Evolutionary conservation across 2,797 vertebrate species (phyloP).

Genomic region (Lindbergichthys nudifrons): DNA sequence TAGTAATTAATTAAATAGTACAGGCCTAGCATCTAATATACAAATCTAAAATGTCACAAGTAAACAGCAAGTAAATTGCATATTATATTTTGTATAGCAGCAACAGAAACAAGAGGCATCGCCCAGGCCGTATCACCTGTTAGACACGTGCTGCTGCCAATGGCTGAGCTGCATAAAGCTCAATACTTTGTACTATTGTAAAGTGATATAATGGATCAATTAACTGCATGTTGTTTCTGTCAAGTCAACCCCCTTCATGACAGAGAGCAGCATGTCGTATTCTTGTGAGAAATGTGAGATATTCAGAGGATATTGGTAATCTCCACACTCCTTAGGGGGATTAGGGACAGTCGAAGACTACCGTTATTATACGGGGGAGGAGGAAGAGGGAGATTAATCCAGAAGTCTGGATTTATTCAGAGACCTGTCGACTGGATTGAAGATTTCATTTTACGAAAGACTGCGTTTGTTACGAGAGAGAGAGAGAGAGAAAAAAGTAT

Average conservation of each 20-base stretch:
- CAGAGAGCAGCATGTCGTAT: constrained; percentile 34
- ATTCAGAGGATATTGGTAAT: constrained; percentile 73
- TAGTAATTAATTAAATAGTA: too few relatives aligned
- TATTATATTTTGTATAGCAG: too few relatives aligned
- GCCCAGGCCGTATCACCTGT: background rate
- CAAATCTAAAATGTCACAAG: too few relatives aligned
- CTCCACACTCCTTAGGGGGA: constrained; percentile 71
- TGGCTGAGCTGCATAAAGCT: background rate
- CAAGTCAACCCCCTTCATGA: constrained; percentile 15
- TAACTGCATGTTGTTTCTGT: background rate
- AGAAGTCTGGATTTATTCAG: constrained; percentile 68
- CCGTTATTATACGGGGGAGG: constrained; percentile 65
- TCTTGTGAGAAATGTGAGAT: constrained; percentile 66
- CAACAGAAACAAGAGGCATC: too few relatives aligned
- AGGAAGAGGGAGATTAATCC: constrained; percentile 61
- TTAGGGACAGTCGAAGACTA: constrained; percentile 75
- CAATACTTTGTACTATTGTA: background rate
- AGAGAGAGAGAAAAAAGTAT: background rate
- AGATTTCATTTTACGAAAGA: constrained; percentile 28
- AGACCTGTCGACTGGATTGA: constrained; percentile 57
- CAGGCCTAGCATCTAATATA: too few relatives aligned
- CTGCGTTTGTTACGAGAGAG: background rate
- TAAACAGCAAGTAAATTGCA: too few relatives aligned
- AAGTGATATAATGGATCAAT: background rate
- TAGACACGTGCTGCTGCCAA: background rate